phyloP scores from a whole-genome alignment of 2,113 vertebrate genomes.

The Ciconia boyciana region DNA sequence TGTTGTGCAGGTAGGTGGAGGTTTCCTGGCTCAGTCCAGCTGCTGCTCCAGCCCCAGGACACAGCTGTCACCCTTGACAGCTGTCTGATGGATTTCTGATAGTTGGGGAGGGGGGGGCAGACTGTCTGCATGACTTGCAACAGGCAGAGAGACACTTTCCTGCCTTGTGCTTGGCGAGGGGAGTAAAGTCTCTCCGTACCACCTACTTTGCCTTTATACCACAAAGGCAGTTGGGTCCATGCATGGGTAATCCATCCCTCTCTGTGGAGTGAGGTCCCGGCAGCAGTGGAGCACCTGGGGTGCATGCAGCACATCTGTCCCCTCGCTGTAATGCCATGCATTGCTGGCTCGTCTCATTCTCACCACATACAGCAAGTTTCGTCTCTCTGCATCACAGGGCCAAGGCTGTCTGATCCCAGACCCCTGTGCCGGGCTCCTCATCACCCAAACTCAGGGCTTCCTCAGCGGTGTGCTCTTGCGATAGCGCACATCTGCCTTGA shows the following conservation, averaged over 20 bases:
- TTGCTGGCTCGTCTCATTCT: accelerated
- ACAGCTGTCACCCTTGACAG: not conserved
- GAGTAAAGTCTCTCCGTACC: not conserved
- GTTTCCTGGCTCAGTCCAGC: not conserved
- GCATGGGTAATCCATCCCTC: accelerated
- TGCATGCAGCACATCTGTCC: not conserved
- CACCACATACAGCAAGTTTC: not conserved
- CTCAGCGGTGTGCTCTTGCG: accelerated
- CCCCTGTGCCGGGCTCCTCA: not conserved
- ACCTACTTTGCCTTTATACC: not conserved
- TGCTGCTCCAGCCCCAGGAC: not conserved
- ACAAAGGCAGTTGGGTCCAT: accelerated
- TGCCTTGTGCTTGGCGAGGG: not conserved
- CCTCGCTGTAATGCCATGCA: accelerated
- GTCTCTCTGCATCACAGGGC: not conserved
- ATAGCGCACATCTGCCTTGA: not conserved
- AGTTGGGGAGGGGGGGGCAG: no score
- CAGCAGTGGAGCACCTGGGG: not conserved
- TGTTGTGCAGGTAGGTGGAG: not conserved
- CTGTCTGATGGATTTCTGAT: not conserved
- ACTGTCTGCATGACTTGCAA: accelerated
- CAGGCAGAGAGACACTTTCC: not conserved
- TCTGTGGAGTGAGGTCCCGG: accelerated
- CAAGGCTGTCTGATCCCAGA: not conserved
- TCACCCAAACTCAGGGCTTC: not conserved